Base-by-base conservation (phyloP, 2,888 invertebrate species). In the Kuschelorhynchus macadamiae region DNA sequence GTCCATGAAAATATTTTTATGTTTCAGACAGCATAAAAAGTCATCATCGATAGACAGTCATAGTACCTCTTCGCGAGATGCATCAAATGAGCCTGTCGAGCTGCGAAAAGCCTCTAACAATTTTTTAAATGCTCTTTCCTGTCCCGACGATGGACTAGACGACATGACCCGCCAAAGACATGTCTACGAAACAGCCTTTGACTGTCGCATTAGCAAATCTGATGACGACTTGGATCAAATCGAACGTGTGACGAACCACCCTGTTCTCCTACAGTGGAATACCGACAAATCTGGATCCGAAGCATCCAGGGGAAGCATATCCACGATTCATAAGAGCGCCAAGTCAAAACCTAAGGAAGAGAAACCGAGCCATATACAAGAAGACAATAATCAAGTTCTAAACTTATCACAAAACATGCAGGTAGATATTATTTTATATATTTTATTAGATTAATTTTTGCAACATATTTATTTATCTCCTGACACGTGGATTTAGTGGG, bases 141-240 rank as follows among this genome's bases (percentile, higher is more conserved):
- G 36, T 32, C 60, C 56, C 65, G 84, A 85, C 66, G 84, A 87
- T 74, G 91, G 82, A 62, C 25, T 88, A 88, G 89, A 78, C 75
- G 85, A 84, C 77, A 88, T 87, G 86, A 87, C 87, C 73, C 86
- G 90, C 63, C 88, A 88, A 82, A 88, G 92, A 78, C 92, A 92
- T 84, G 88, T 95, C 61, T 95, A 95, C 83, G 95, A 95, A 85
- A 95, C 95, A 62, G 95, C 95, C 65, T 95, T 95, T 83, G 95
- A 95, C 84, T 93, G 93, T 83, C 93, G 93, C 84, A 90, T 94
- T 78, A 91, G 90, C 80, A 90, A 92, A 72, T 93, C 93, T 7
- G 91, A 91, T 81, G 90, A 90, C 75, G 92, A 94, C 75, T 87
- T 94, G 80, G 93, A 94, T 78, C 91, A 92, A 75, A 89, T 94